These are phyloP conservation scores for Anagyrus pseudococci DNA, from an alignment of 2,888 invertebrate species.

Conservation along the genomic window DNA sequence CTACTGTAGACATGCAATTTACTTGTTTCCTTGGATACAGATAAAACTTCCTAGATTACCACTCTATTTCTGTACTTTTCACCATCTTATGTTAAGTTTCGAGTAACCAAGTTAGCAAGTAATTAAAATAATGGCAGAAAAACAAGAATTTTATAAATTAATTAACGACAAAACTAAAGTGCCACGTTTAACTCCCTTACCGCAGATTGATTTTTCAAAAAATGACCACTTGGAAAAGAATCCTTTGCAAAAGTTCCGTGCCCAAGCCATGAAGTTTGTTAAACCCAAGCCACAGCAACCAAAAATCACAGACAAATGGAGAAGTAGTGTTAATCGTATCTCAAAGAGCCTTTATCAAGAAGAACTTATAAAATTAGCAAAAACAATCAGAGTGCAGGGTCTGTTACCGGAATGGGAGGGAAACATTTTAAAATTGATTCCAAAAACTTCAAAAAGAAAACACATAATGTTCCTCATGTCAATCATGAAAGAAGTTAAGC, in stretches of 20 bases:
- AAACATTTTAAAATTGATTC: conserved; percentile 49
- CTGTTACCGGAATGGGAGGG: conserved; percentile 51
- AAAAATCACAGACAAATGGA: conserved; percentile 33
- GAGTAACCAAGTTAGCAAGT: conserved; percentile 13
- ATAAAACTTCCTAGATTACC: conserved; percentile 34
- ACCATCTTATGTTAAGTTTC: conserved; percentile 25
- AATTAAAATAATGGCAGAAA: conserved; percentile 32
- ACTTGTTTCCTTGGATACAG: conserved; percentile 38
- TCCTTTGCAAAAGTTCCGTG: conserved; percentile 35
- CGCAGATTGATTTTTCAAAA: conserved; percentile 26
- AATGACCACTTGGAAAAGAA: conserved; percentile 19
- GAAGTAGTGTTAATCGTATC: conserved; percentile 28
- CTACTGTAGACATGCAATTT: conserved; percentile 25
- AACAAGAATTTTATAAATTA: conserved; percentile 38
- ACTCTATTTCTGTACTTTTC: conserved; percentile 33
- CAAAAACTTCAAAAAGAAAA: conserved; percentile 40
- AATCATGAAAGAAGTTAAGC: conserved; percentile 47
- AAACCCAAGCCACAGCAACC: conserved; percentile 26
- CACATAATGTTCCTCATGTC: conserved; percentile 43
- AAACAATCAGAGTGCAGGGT: conserved; percentile 28
- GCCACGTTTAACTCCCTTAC: conserved; percentile 33
- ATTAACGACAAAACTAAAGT: conserved; percentile 37
- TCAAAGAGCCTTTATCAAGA: conserved; percentile 34
- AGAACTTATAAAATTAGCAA: conserved; percentile 34
- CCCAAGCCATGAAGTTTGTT: conserved; percentile 33